phyloP scores from a whole-genome alignment of 2,888 invertebrate species.

The Drosophila picticornis region DNA sequence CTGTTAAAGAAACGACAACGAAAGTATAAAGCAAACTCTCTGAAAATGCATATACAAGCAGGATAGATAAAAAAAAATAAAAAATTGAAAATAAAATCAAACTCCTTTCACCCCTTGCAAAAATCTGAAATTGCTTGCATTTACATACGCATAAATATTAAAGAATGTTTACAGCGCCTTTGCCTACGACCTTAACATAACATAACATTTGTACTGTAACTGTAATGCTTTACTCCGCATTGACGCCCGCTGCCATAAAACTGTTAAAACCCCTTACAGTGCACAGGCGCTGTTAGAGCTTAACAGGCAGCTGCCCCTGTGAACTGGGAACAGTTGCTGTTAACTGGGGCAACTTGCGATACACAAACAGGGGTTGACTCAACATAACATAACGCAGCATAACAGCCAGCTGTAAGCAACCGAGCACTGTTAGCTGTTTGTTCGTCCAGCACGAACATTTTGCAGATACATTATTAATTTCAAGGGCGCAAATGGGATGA shows the following conservation, averaged over 20 bases:
- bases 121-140: background rate
- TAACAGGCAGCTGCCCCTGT: constrained; percentile 36
- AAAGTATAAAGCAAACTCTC: background rate
- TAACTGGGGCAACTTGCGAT: constrained; percentile 16
- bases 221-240: no score
- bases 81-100: background rate
- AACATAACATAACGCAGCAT: constrained; percentile 1
- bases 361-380: constrained; percentile 40
- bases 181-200: constrained; percentile 9
- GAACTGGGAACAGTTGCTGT: constrained; percentile 59
- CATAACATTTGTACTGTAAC: background rate
- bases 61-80: background rate
- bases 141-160: background rate
- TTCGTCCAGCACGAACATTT: background rate
- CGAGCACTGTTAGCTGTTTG: background rate
- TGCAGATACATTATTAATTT: constrained; percentile 35
- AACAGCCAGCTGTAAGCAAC: constrained; percentile 7
- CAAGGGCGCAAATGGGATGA: constrained; percentile 32
- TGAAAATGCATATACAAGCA: background rate
- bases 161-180: background rate
- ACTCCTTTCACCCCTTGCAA: no score
- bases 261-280: constrained; percentile 35
- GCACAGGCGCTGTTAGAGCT: background rate
- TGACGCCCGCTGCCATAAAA: constrained; percentile 15
- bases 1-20: background rate